Evolutionary conservation across 2,113 vertebrate species (phyloP).

Genomic region (Equus przewalskii): DNA sequence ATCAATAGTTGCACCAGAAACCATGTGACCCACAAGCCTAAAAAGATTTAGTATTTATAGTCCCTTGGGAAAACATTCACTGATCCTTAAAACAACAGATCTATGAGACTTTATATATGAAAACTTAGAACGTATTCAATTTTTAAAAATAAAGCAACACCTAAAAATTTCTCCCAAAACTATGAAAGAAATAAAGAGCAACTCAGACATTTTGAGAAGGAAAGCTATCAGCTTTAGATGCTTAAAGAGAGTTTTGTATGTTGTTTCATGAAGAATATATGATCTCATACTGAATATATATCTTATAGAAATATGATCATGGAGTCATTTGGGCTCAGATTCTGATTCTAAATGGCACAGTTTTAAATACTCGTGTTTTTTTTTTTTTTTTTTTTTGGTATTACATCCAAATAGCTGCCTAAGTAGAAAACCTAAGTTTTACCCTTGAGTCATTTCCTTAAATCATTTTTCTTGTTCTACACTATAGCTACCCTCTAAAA

Average conservation of each 20-base stretch:
- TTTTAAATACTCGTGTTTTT: not conserved
- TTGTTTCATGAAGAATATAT: not conserved
- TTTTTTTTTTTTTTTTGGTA: not conserved
- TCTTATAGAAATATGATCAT: not conserved
- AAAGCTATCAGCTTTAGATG: not conserved
- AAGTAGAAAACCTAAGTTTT: not conserved
- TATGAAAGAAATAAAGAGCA: not conserved
- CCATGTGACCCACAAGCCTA: no score
- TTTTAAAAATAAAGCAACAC: not conserved
- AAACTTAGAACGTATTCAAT: not conserved
- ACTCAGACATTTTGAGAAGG: not conserved
- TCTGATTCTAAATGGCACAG: not conserved
- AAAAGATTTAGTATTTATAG: not conserved
- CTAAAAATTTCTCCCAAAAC: not conserved
- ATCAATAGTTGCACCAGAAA: not conserved
- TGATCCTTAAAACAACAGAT: not conserved
- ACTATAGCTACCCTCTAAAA: not conserved
- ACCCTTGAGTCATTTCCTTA: not conserved
- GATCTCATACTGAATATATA: not conserved
- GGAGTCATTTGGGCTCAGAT: not conserved
- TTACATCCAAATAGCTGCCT: not conserved
- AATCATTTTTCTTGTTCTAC: not conserved
- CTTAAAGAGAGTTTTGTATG: not conserved
- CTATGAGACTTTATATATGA: not conserved
- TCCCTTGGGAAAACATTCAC: not conserved